Evolutionary conservation across 2,113 vertebrate genomes (phyloP).

Genomic region (Cryptoleucopteryx plumbea): DNA sequence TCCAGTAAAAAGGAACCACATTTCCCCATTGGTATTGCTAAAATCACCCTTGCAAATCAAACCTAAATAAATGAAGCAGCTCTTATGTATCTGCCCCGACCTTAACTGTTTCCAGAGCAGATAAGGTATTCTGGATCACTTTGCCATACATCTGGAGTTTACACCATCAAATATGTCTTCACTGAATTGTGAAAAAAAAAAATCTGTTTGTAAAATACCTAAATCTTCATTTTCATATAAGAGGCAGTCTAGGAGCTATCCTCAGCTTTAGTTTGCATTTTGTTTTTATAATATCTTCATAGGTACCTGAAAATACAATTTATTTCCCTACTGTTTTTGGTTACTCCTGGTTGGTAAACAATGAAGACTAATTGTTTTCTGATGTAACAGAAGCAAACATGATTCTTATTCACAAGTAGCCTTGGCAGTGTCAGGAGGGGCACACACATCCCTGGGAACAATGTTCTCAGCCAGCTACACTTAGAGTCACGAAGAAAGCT

Average conservation of each 20-base stretch:
- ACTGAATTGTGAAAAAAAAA: neutral
- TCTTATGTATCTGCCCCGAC: neutral
- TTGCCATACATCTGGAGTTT: neutral
- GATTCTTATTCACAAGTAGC: constrained; percentile 34
- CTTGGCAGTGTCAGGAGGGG: constrained; percentile 5
- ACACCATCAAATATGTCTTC: neutral
- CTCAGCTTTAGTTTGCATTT: neutral
- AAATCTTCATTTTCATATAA: neutral
- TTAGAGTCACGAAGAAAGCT: neutral
- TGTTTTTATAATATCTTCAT: neutral
- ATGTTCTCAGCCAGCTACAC: neutral
- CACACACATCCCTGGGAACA: neutral
- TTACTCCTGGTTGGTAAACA: constrained; percentile 37
- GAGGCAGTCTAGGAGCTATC: neutral
- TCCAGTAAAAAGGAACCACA: neutral
- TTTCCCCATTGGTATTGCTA: neutral
- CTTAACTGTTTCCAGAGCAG: neutral
- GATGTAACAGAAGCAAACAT: constrained; percentile 20
- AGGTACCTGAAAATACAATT: neutral
- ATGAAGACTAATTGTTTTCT: constrained; percentile 55
- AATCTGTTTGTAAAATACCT: neutral
- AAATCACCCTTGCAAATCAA: neutral
- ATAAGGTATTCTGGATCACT: neutral
- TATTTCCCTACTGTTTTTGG: constrained; percentile 16
- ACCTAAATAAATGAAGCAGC: neutral